Evolutionary conservation across 2,113 vertebrate genomes (phyloP).

Genomic region (Bubo scandiacus): DNA sequence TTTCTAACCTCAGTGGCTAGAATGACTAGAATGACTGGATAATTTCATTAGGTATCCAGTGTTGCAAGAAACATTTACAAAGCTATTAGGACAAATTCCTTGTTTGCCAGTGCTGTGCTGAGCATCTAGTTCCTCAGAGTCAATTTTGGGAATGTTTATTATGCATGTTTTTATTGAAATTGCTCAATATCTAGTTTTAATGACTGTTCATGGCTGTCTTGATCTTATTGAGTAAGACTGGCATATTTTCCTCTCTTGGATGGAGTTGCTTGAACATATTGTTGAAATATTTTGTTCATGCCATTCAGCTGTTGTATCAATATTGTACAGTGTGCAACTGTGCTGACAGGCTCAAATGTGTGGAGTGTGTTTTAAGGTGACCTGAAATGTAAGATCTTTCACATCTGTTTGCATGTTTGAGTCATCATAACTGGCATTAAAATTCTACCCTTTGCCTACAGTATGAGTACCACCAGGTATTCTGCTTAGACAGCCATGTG

Average conservation of each 20-base stretch:
- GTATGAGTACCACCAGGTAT: not conserved
- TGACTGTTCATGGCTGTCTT: not conserved
- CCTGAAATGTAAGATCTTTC: not conserved
- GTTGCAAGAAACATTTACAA: not conserved
- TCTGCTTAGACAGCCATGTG: not conserved
- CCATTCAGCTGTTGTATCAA: not conserved
- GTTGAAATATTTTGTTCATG: not conserved
- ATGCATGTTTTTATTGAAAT: not conserved
- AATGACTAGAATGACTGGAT: not conserved
- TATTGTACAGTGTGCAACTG: not conserved
- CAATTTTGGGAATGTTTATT: not conserved
- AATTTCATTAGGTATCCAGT: constrained; percentile 18
- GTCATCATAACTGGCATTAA: not conserved
- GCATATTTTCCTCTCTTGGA: not conserved
- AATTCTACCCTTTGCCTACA: not conserved
- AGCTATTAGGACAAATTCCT: not conserved
- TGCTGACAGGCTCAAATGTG: not conserved
- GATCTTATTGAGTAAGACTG: not conserved
- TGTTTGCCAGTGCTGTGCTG: not conserved
- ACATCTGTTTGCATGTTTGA: too few relatives aligned
- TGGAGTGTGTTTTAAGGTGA: not conserved
- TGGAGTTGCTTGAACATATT: not conserved
- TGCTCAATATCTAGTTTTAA: not conserved
- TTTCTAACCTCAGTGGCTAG: not conserved
- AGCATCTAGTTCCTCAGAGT: constrained; percentile 30